phyloP scores from a whole-genome alignment of 2,888 invertebrate species.

The Pecten maximus region DNA sequence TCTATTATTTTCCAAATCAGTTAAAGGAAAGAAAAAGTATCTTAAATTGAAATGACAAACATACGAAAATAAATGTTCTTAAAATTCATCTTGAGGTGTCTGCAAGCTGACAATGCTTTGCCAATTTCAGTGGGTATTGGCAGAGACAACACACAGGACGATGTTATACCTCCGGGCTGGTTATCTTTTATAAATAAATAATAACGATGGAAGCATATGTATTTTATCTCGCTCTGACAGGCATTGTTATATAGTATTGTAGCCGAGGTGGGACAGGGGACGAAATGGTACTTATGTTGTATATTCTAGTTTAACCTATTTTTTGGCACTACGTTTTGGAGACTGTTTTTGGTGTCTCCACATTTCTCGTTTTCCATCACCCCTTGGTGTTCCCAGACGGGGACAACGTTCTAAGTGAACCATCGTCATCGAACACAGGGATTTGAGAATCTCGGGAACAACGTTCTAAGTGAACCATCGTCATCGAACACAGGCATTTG shows the following conservation, averaged over 20 bases:
- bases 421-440: too few species aligned
- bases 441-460: too few species aligned
- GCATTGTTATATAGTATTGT: neutral
- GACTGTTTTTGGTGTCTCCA: too few species aligned
- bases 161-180: neutral
- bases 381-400: too few species aligned
- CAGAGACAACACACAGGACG: neutral
- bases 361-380: too few species aligned
- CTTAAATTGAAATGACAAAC: neutral
- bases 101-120: neutral
- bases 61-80: neutral
- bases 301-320: too few species aligned
- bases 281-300: neutral
- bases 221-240: neutral
- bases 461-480: too few species aligned
- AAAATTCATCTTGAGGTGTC: neutral
- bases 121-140: neutral
- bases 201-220: neutral
- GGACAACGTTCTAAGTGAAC: too few species aligned
- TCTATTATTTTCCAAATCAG: too few species aligned
- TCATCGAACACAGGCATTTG: too few species aligned
- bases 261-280: neutral
- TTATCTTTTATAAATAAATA: neutral
- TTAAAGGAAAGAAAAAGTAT: too few species aligned
- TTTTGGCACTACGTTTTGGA: too few species aligned